phyloP scores from a whole-genome alignment of 2,113 vertebrate genomes.

The Indicator indicator region DNA sequence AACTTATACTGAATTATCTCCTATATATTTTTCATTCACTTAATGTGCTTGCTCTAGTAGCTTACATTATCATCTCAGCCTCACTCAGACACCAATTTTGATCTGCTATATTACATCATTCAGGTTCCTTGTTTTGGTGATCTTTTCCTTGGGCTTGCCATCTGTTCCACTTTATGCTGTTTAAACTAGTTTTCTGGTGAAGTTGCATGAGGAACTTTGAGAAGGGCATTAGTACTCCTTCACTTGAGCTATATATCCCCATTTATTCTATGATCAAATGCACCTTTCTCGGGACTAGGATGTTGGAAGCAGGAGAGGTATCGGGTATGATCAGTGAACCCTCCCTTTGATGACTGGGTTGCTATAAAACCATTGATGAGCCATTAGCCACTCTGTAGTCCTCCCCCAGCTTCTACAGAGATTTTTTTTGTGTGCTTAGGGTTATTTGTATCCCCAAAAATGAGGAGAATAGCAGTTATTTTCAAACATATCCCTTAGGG shows the following conservation, averaged over 20 bases:
- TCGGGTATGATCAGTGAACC: neutral
- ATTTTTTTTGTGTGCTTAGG: neutral
- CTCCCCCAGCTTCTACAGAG: neutral
- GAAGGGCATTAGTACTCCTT: neutral
- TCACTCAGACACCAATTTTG: neutral
- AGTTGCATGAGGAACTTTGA: neutral
- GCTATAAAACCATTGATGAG: neutral
- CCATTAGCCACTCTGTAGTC: neutral
- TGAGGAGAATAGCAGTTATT: neutral
- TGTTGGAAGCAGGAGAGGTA: neutral
- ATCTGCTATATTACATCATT: neutral
- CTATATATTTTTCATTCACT: neutral
- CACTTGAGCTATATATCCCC: neutral
- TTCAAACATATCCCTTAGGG: neutral
- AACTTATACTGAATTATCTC: neutral
- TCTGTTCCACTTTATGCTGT: neutral
- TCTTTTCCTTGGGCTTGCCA: neutral
- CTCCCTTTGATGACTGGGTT: neutral
- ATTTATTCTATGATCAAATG: neutral
- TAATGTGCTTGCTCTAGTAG: neutral
- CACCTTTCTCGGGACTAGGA: accelerated
- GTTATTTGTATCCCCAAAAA: neutral
- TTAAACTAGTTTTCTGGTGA: neutral
- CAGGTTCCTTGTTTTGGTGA: neutral
- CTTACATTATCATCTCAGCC: neutral